phyloP scores from a whole-genome alignment of 2,797 vertebrate genomes.

The Sebastes minor region DNA sequence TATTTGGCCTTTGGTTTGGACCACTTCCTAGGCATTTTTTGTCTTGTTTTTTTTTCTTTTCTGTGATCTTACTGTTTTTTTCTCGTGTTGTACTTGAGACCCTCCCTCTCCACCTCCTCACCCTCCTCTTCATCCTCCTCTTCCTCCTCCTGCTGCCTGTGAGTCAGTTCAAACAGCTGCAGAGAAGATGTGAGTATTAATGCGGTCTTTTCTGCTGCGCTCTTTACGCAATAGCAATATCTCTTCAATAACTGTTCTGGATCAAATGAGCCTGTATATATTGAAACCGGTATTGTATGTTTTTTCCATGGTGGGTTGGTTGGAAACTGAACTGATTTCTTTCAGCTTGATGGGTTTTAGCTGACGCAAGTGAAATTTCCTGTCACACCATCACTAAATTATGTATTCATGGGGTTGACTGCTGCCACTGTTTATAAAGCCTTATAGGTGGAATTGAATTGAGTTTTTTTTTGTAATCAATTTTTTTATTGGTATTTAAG shows the following conservation, averaged over 20 bases:
- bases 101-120: conserved; percentile 47
- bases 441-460: background rate
- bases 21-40: conserved; percentile 18
- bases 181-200: conserved; percentile 84
- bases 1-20: conserved; percentile 38
- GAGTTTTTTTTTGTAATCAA: background rate
- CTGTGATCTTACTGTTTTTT: conserved; percentile 27
- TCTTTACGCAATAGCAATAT: background rate
- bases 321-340: conserved; percentile 35
- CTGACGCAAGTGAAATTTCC: conserved; percentile 72
- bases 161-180: conserved; percentile 80
- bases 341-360: conserved; percentile 57
- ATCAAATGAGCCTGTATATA: background rate
- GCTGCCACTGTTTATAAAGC: background rate
- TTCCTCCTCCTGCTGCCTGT: conserved; percentile 47
- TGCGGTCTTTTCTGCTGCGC: conserved; percentile 62
- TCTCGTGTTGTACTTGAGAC: conserved; percentile 49
- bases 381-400: conserved; percentile 60
- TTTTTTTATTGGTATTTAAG: no score
- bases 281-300: background rate
- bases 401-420: conserved; percentile 41
- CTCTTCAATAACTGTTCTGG: background rate
- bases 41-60: background rate
- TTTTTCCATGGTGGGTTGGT: background rate
- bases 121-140: conserved; percentile 12